Base-by-base conservation (phyloP, 2,888 invertebrate genomes). In the Drosophila atripex region DNA sequence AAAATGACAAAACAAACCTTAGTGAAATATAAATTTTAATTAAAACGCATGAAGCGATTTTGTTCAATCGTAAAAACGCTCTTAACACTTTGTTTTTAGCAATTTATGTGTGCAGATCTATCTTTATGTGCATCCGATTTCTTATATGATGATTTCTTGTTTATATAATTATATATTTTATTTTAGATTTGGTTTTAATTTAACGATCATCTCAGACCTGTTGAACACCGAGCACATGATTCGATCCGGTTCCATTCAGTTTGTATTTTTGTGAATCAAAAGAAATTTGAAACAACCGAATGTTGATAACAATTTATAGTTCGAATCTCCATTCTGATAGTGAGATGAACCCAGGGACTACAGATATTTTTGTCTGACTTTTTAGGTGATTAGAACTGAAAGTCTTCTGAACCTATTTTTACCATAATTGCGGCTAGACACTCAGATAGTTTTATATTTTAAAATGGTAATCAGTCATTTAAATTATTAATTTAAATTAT, bases 1-100 rank as follows among this genome's bases (percentile, higher is more conserved):
- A 38, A 38, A 21, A 38, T 16, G 47, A 1, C 21, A 32, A 12
- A 12, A 21, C 1, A 32, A 49, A 18, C 21, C 23, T 14, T 9
- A 14, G 38, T 39, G 25, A 28, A 61, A 61, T 25, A 25, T 41
- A 61, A 59, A 55, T 41, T 18, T 35, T 35, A 64, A 53, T 70
- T 54, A 51, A 60, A 50, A 60, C 9, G 54, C 60, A 50, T 60
- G 38, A 50, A 30, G 53, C 60, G 59, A 46, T 70, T 54, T 69
- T 45, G 49, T 43, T 32, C 41, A 45, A n/a, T 50, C 53, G 45
- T 70, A 50, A 70, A 70, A 70, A 39, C 12, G 50, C 60, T 18
- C 52, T 57, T 12, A 60, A 39, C 21, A 54, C 25, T 38, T 53
- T 35, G 49, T 30, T 53, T 14, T n/a, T 39, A 47, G 50, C 23